These are phyloP conservation scores for Cerastoderma edule DNA, from an alignment of 2,888 invertebrate species.

Conservation along the genomic window DNA sequence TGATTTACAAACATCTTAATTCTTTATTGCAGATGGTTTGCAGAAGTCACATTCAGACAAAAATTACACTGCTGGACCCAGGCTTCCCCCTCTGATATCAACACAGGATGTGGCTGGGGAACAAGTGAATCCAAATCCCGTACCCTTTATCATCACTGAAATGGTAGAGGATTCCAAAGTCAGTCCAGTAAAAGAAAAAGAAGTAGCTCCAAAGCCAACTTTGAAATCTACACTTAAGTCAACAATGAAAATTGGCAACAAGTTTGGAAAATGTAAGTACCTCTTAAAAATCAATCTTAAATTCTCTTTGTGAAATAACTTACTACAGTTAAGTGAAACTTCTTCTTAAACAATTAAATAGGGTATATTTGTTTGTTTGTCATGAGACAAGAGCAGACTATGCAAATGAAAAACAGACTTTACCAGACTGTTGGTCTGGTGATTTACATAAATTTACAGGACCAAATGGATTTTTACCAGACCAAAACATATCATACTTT, in stretches of 20 bases:
- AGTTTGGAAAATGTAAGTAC: conserved; percentile 52
- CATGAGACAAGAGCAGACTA: too few species aligned
- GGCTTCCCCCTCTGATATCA: conserved; percentile 1
- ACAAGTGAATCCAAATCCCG: not conserved
- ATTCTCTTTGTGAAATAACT: too few species aligned
- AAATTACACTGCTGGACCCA: not conserved
- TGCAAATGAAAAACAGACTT: too few species aligned
- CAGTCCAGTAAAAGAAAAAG: not conserved
- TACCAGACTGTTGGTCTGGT: too few species aligned
- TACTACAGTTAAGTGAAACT: too few species aligned
- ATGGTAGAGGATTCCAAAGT: not conserved
- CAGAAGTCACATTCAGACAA: conserved; percentile 20
- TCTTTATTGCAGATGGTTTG: not conserved
- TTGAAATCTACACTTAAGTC: conserved; percentile 32
- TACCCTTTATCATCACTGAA: not conserved
- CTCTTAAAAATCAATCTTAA: too few species aligned
- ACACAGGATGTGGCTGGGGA: not conserved
- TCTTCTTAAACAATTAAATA: too few species aligned
- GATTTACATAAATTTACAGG: too few species aligned
- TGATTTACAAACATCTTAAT: too few species aligned
- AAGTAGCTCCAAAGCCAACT: not conserved
- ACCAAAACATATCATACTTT: too few species aligned
- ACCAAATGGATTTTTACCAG: too few species aligned
- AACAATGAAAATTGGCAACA: conserved; percentile 47
- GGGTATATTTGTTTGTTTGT: too few species aligned